A percentile compares a stretch with the other conserved stretches of the same genome.
Evolutionary conservation across 30 jellyfish, hydroid and myxozoan species (phyloP).

Genomic region (Turritopsis dohrnii): DNA sequence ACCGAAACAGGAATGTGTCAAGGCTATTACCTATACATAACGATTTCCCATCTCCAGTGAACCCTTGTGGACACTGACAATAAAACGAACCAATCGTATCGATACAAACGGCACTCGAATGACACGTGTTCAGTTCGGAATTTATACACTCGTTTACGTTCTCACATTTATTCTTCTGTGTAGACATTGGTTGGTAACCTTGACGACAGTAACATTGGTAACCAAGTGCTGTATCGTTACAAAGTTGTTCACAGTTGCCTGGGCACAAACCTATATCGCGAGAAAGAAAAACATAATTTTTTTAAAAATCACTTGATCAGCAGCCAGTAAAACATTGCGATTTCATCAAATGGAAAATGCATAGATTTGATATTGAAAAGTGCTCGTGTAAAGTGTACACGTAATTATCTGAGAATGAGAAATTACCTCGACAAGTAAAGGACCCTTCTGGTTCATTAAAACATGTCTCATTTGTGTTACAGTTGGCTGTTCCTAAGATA

Average conservation of each 20-base stretch:
- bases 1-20: too few species aligned
- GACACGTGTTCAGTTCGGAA: constrained; percentile 3
- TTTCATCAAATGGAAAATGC: neutral
- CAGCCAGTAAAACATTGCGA: neutral
- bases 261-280: neutral
- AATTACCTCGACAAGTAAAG: constrained; percentile 5
- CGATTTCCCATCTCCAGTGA: constrained; percentile 10
- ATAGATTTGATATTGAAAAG: neutral
- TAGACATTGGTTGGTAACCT: neutral
- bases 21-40: neutral
- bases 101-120: constrained; percentile 13
- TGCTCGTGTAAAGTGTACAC: neutral
- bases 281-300: neutral
- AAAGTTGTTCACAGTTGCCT: constrained; percentile 4
- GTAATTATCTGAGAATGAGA: neutral
- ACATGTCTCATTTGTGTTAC: neutral
- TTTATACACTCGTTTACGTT: neutral
- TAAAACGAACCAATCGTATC: constrained; percentile 7
- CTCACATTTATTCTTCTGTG: neutral
- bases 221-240: constrained; percentile 1
- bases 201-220: constrained; percentile 4
- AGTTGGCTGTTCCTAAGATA: neutral
- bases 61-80: constrained; percentile 15
- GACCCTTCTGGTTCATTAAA: constrained; percentile 8
- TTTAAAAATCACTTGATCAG: too few species aligned